Conservation (phyloP, 2,888 invertebrate genomes). For the Ferdinandea cuprea region DNA sequence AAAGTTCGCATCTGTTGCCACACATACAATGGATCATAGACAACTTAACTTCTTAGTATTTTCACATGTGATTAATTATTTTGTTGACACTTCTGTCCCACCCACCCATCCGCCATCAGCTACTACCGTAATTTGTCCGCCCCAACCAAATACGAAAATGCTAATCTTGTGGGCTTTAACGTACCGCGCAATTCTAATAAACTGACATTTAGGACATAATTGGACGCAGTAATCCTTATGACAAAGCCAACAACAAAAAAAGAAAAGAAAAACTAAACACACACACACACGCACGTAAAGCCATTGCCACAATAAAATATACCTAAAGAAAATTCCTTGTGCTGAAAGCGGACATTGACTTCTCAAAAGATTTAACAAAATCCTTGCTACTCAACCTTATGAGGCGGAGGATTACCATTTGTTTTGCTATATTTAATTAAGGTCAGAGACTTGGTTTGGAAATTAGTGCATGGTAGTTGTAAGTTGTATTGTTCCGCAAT, state of each 20-base stretch:
- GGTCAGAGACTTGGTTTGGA: constrained; percentile 32
- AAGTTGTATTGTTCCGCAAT: background rate
- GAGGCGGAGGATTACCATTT: constrained; percentile 39
- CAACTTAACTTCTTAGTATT: constrained; percentile 26
- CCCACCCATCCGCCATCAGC: too few species aligned
- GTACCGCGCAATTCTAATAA: constrained; percentile 51
- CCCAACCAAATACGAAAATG: background rate
- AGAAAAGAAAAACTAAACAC: constrained; percentile 3
- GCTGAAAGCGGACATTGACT: background rate
- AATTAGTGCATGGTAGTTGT: constrained; percentile 16
- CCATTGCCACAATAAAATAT: background rate
- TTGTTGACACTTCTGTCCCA: constrained; percentile 34
- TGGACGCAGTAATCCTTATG: constrained; percentile 56
- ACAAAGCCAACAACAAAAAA: constrained; percentile 18
- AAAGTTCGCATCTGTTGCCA: constrained; percentile 26
- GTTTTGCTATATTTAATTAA: constrained; percentile 48
- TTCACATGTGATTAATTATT: constrained; percentile 55
- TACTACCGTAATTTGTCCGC: background rate
- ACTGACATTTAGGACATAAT: constrained; percentile 56
- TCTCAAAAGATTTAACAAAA: constrained; percentile 41
- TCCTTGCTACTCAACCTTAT: constrained; percentile 53
- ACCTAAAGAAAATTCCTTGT: constrained; percentile 10
- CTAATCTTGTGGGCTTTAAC: constrained; percentile 37
- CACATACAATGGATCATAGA: constrained; percentile 16
- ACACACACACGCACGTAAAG: background rate